Evolutionary conservation across 2,113 vertebrate species (phyloP).

Genomic region (Peromyscus leucopus): DNA sequence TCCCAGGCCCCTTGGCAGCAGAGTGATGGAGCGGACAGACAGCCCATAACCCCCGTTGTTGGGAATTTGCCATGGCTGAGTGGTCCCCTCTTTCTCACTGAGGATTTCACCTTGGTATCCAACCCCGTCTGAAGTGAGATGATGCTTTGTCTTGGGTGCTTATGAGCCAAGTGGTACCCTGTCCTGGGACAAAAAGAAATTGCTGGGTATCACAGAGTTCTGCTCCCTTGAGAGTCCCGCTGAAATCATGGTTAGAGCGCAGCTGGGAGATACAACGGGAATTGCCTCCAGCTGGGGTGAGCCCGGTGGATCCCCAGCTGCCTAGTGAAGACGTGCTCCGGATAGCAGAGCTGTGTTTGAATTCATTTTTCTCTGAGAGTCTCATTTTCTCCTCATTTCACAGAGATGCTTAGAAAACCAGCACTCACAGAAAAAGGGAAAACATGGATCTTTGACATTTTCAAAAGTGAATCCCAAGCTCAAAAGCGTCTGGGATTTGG

Average conservation of each 20-base stretch:
- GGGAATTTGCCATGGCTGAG: not conserved
- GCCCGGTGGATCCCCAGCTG: not conserved
- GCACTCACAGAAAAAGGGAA: not conserved
- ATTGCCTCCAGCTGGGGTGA: not conserved
- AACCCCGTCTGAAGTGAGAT: not conserved
- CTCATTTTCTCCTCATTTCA: conserved; percentile 39
- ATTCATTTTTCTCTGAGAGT: conserved; percentile 57
- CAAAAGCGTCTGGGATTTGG: not conserved
- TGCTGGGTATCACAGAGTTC: not conserved
- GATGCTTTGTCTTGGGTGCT: not conserved
- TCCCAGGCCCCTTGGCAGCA: too few relatives aligned
- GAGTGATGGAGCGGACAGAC: not conserved
- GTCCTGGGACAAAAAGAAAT: not conserved
- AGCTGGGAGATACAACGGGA: not conserved
- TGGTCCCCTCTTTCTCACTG: not conserved
- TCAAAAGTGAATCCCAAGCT: not conserved
- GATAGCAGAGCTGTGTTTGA: not conserved
- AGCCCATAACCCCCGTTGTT: not conserved
- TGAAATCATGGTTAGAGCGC: not conserved
- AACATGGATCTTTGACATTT: not conserved
- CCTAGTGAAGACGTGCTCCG: not conserved
- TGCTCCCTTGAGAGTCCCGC: not conserved
- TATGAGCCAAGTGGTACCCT: not conserved
- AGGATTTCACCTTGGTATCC: not conserved
- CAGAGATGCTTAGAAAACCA: not conserved